Conservation (phyloP, 2,113 vertebrate genomes). For the Nipponia nippon region DNA sequence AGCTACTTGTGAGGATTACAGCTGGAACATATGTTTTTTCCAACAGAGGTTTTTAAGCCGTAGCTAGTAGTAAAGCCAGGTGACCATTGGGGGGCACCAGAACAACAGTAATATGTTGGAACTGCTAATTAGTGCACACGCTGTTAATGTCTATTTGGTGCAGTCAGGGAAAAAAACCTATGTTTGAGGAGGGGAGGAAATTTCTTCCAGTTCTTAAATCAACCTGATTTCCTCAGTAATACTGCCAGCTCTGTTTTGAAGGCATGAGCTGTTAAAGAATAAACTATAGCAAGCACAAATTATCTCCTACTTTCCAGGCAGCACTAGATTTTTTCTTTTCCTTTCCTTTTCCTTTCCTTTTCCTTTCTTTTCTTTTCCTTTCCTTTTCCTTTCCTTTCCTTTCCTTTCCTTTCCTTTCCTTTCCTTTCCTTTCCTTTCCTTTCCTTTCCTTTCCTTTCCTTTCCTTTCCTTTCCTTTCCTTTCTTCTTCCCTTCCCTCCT, state of each 20-base stretch:
- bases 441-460: too few relatives aligned
- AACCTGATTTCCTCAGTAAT: not conserved
- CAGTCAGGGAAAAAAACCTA: not conserved
- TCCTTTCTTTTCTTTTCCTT: too few relatives aligned
- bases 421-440: too few relatives aligned
- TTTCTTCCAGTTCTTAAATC: not conserved
- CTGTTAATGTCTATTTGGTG: not conserved
- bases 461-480: too few relatives aligned
- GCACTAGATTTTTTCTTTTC: not conserved
- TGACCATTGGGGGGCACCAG: slow-evolving; percentile 56
- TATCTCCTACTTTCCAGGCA: not conserved
- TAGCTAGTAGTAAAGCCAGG: not conserved
- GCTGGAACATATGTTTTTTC: not conserved
- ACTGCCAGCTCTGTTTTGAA: not conserved
- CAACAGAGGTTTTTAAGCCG: not conserved
- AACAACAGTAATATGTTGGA: not conserved
- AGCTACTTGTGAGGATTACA: accelerated
- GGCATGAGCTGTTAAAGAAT: not conserved
- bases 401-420: too few relatives aligned
- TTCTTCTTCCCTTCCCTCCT: too few relatives aligned
- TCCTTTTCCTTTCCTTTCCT: too few relatives aligned
- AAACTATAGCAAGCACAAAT: not conserved
- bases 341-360: too few relatives aligned
- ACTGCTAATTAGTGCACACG: not conserved
- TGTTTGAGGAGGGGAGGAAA: not conserved